A percentile compares a stretch with the other conserved stretches of the same genome.
Evolutionary conservation across 2,797 vertebrate species (phyloP).

Genomic region (Pteropus rufus): DNA sequence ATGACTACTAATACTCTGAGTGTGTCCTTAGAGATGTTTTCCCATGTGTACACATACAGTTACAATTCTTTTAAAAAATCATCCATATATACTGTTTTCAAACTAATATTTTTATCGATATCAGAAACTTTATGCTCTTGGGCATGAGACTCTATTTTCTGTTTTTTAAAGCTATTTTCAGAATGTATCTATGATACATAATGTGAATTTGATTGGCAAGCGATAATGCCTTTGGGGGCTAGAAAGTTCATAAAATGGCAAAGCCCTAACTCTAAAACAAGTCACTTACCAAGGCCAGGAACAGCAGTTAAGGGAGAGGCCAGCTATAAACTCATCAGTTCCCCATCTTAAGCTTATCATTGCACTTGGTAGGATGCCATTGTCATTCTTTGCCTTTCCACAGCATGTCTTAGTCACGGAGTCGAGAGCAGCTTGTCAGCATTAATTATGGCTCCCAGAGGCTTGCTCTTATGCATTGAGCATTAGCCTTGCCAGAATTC

Average conservation of each 20-base stretch:
- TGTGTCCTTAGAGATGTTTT: neutral
- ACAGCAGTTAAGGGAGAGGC: neutral
- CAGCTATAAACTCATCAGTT: neutral
- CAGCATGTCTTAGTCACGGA: neutral
- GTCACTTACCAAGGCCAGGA: neutral
- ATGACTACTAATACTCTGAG: neutral
- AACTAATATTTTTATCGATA: neutral
- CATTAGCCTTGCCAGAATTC: neutral
- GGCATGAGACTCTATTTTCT: neutral
- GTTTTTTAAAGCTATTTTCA: slow-evolving; percentile 24
- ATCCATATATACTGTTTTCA: neutral
- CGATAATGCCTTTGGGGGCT: neutral
- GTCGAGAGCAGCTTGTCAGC: neutral
- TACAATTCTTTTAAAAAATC: neutral
- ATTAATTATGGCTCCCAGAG: neutral
- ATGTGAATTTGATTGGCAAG: neutral
- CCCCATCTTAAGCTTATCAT: neutral
- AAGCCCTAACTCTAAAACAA: neutral
- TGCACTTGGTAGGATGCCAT: neutral
- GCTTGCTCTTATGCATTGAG: neutral
- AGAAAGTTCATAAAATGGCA: neutral
- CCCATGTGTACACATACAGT: neutral
- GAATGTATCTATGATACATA: neutral
- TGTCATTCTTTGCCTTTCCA: neutral
- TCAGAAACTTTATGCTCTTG: neutral